These are phyloP conservation scores for Cyrtodaria siliqua DNA, from an alignment of 2,888 invertebrate genomes.

Conservation along the genomic window DNA sequence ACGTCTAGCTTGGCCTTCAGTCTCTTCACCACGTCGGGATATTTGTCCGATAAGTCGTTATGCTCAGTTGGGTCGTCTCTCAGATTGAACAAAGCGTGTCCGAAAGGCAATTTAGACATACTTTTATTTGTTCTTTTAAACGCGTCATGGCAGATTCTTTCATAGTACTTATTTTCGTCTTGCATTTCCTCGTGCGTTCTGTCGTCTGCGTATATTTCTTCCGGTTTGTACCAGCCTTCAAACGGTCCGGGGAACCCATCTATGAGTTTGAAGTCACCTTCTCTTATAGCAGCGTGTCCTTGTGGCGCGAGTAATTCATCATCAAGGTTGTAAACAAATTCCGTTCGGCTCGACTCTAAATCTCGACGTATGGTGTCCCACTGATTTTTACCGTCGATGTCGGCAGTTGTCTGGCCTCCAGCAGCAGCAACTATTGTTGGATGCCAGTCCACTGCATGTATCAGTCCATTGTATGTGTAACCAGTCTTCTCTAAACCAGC, in stretches of 20 bases:
- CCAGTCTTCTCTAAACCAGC: constrained; percentile 69
- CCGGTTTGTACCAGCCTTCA: constrained; percentile 77
- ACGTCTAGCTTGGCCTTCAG: constrained; percentile 34
- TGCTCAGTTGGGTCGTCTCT: constrained; percentile 58
- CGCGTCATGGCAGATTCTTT: no score
- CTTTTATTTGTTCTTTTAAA: no score
- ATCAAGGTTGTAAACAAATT: constrained; percentile 74
- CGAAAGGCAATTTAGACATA: not conserved
- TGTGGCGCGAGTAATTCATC: constrained; percentile 16
- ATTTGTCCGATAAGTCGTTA: constrained; percentile 37
- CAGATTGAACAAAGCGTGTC: constrained; percentile 34
- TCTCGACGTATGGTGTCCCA: constrained; percentile 61
- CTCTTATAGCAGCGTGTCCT: constrained; percentile 47
- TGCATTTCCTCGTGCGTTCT: not conserved
- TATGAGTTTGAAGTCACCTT: constrained; percentile 86
- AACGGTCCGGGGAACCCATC: constrained; percentile 83
- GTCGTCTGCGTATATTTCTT: constrained; percentile 20
- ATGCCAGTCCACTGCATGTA: constrained; percentile 87
- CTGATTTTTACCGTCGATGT: constrained; percentile 69
- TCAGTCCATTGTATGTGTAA: constrained; percentile 80
- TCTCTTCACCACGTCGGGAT: constrained; percentile 39
- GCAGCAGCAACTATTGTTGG: constrained; percentile 85
- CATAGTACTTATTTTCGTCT: not conserved
- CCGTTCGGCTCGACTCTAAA: constrained; percentile 54
- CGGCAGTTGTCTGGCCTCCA: constrained; percentile 19